phyloP scores from a whole-genome alignment of 2,113 vertebrate species.

The Eupsittula cactorum region DNA sequence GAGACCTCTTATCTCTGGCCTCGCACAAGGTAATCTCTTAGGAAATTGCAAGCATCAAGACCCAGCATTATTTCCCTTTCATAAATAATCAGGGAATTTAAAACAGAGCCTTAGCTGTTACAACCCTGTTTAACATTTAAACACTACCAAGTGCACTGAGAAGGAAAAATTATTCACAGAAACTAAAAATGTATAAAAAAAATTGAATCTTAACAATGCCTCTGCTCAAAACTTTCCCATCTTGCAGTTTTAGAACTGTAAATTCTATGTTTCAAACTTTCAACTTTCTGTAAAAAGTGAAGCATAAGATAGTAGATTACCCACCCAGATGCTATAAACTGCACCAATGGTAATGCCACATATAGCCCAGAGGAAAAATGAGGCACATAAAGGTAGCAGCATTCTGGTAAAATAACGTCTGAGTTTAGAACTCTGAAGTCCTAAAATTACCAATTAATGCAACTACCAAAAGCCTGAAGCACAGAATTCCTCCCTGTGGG shows the following conservation, averaged over 20 bases:
- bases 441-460: conserved; percentile 24
- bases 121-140: neutral
- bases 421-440: neutral
- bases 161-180: conserved; percentile 17
- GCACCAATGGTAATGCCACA: neutral
- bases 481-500: neutral
- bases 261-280: neutral
- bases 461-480: neutral
- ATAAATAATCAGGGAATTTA: conserved; percentile 32
- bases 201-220: neutral
- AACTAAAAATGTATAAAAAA: conserved; percentile 7
- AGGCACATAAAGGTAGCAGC: neutral
- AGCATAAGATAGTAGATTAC: neutral
- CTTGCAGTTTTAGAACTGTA: neutral
- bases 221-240: neutral
- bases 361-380: conserved; percentile 4
- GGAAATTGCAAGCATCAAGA: neutral
- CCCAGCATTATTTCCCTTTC: conserved; percentile 7
- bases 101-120: neutral
- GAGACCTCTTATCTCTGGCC: conserved; percentile 21
- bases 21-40: neutral
- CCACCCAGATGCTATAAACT: neutral
- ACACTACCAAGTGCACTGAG: neutral
- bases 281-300: neutral
- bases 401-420: neutral